Base-by-base conservation (phyloP, 2,888 invertebrate species). In the Biston stratarius region DNA sequence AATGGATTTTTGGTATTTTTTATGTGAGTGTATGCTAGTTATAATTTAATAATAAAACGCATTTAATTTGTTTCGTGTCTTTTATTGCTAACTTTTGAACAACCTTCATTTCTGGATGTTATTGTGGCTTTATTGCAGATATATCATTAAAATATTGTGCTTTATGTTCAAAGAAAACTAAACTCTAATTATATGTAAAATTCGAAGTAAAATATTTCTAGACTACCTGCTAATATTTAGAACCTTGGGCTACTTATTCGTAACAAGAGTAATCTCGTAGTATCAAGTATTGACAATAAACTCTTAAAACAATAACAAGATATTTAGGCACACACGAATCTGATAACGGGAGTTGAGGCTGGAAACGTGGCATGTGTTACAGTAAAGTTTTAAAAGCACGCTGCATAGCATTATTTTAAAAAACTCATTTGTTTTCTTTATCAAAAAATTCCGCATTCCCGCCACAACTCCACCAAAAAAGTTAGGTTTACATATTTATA, bases 291-390 rank as follows among this genome's bases (percentile, higher is more conserved):
- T 15, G 40, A 52, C 34, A 61, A 45, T 83, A 85, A 80, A 88
- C 85, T 88, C 82, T 86, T 69, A 74, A 83, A 84, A 87, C 86
- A 82, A 75, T 64, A 66, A 80, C 83, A 59, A 49, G 49, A 48
- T 48, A 42, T 58, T 52, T 47, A 51, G 42, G 44, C 51, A 40
- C 55, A 42, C 42, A 53, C 52, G 52, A 52, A 0, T 52, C 38
- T 12, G n/a, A 40, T 11, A 6, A 6, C 24, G 15, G 2, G 40
- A 40, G 10, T 14, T 9, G n/a, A 51, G 0, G 2, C 24, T n/a
- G 24, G 24, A 3, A 24, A 24, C 24, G 24, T 3, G 24, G 3
- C 24, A 24, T 24, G 24, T 2, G 24, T 24, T 24, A n/a, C n/a
- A n/a, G n/a, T n/a, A n/a, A n/a, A n/a, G n/a, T 24, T 24, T 24